A percentile compares a stretch with the other conserved stretches of the same genome.
phyloP scores from a whole-genome alignment of 2,888 invertebrate genomes.

The Sinohyriopsis cumingii region DNA sequence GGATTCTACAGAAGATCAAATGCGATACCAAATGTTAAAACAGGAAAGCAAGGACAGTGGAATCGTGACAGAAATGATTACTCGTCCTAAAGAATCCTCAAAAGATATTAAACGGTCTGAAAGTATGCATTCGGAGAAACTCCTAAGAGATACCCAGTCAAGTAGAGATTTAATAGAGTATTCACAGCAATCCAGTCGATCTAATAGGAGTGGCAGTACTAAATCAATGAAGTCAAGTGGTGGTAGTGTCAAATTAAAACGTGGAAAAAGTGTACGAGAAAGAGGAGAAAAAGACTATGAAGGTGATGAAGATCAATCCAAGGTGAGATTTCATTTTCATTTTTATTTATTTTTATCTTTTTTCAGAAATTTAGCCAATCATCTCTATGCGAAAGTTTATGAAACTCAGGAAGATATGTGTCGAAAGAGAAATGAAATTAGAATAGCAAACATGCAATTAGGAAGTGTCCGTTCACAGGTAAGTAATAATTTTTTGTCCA shows the following conservation, averaged over 20 bases:
- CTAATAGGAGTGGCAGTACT: no score
- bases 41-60: constrained; percentile 52
- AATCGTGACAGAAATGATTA: constrained; percentile 46
- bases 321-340: constrained; percentile 29
- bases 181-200: no score
- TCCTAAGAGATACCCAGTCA: no score
- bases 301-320: constrained; percentile 34
- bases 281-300: constrained; percentile 6
- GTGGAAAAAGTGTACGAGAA: constrained; percentile 19
- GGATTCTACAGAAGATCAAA: constrained; percentile 24
- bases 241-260: constrained; percentile 31
- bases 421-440: constrained; percentile 92
- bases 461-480: constrained; percentile 94
- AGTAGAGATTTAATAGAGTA: no score
- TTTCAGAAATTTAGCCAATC: constrained; percentile 68
- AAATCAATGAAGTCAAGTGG: no score
- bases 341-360: constrained; percentile 18
- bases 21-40: constrained; percentile 45
- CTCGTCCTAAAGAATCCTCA: constrained; percentile 8
- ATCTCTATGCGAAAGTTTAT: constrained; percentile 92
- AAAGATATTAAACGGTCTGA: no score
- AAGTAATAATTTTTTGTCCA: constrained; percentile 74
- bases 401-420: constrained; percentile 97
- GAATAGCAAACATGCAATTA: constrained; percentile 91
- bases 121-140: no score